Evolutionary conservation across 2,797 vertebrate genomes (phyloP).

Genomic region (Myotis myotis): DNA sequence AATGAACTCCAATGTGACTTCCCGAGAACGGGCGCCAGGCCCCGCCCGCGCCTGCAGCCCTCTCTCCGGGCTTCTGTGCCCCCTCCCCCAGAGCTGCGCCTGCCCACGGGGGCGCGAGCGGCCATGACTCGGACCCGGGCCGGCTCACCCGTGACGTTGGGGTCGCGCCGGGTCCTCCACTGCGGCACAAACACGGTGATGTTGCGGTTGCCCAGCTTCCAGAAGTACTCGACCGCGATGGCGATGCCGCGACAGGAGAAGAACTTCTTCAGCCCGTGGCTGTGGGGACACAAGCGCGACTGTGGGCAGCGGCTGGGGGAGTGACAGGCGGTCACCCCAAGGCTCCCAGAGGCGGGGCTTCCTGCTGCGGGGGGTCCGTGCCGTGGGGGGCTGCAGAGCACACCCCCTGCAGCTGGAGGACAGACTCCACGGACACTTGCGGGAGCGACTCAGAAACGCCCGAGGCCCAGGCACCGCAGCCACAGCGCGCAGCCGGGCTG

Average conservation of each 20-base stretch:
- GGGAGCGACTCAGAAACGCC: neutral
- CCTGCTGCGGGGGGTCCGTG: neutral
- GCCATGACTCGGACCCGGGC: neutral
- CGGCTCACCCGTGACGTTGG: slow-evolving; percentile 90
- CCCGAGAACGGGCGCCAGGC: too few relatives aligned
- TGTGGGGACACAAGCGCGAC: slow-evolving; percentile 65
- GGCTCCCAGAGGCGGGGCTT: neutral
- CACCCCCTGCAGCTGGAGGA: neutral
- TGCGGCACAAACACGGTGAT: slow-evolving; percentile 98
- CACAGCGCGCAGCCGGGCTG: too few relatives aligned
- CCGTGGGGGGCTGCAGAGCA: neutral
- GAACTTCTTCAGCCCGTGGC: slow-evolving; percentile 94
- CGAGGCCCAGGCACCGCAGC: too few relatives aligned
- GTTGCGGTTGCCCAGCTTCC: slow-evolving; percentile 95
- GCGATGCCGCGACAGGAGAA: slow-evolving; percentile 98
- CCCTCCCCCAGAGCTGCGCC: neutral
- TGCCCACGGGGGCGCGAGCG: neutral
- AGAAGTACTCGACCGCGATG: slow-evolving; percentile 96
- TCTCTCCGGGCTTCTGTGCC: too few relatives aligned
- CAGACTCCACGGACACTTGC: neutral
- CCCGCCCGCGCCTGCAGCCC: too few relatives aligned
- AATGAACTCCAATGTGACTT: rapidly evolving
- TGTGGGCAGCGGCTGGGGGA: neutral
- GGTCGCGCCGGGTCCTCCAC: slow-evolving; percentile 95
- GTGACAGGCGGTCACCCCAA: neutral